phyloP scores from a whole-genome alignment of 2,113 vertebrate genomes.

The Eurypyga helias region DNA sequence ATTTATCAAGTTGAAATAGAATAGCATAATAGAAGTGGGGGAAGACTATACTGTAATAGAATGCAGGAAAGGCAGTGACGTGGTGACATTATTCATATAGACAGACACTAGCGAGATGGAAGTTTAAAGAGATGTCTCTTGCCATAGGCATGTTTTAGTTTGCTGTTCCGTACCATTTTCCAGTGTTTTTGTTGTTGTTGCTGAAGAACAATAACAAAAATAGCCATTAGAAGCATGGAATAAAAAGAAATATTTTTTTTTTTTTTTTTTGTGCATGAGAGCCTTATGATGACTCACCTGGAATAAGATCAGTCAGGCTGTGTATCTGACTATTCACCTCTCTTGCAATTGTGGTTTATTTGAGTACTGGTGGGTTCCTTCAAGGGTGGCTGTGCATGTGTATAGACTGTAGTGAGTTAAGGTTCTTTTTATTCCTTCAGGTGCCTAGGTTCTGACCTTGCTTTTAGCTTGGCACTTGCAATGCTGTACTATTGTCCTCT shows the following conservation, averaged over 20 bases:
- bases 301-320: neutral
- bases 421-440: neutral
- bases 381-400: neutral
- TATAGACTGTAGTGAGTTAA: neutral
- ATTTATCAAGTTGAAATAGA: conserved; percentile 63
- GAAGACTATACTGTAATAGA: neutral
- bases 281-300: neutral
- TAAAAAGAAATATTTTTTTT: neutral
- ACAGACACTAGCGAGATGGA: neutral
- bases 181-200: neutral
- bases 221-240: neutral
- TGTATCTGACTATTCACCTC: neutral
- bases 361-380: neutral
- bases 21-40: conserved; percentile 41
- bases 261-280: neutral
- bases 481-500: neutral
- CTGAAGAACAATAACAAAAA: conserved; percentile 22
- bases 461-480: neutral
- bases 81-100: conserved; percentile 38
- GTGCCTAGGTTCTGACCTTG: neutral
- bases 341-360: neutral
- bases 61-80: conserved; percentile 27
- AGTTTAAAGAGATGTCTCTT: conserved; percentile 37
- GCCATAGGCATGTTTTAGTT: neutral
- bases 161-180: conserved; percentile 19